phyloP scores from a whole-genome alignment of 2,888 invertebrate genomes.

The Antheraea assamensis region DNA sequence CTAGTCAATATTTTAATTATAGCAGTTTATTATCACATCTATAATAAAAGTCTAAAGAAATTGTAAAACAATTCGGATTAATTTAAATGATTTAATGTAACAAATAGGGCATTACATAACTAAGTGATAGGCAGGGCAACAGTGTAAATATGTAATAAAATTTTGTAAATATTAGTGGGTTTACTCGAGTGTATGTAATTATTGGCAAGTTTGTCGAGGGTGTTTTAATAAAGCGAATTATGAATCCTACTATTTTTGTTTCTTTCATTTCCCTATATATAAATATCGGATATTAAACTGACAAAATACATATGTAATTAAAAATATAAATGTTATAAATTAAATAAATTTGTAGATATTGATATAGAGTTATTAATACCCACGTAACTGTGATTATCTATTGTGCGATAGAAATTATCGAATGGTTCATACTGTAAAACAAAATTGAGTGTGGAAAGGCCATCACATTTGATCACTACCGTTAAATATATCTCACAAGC shows the following conservation, averaged over 20 bases:
- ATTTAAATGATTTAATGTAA: slow-evolving; percentile 9
- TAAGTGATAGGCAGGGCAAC: slow-evolving; percentile 33
- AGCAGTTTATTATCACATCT: slow-evolving; percentile 7
- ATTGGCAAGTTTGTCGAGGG: slow-evolving; percentile 70
- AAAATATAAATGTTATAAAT: too few relatives aligned
- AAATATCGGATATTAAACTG: too few relatives aligned
- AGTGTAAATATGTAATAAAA: slow-evolving; percentile 60
- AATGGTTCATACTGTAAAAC: not conserved
- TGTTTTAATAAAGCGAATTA: slow-evolving; percentile 79
- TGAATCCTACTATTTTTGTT: slow-evolving; percentile 39
- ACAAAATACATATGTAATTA: too few relatives aligned
- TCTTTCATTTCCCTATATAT: not conserved
- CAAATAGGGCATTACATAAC: slow-evolving; percentile 32
- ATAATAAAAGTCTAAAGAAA: slow-evolving; percentile 4
- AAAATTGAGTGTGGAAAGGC: not conserved
- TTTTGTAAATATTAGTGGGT: slow-evolving; percentile 65
- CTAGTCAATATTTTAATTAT: slow-evolving; percentile 34
- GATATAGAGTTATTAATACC: not conserved
- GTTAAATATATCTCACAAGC: not conserved
- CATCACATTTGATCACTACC: not conserved
- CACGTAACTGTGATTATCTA: not conserved
- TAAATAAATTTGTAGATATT: too few relatives aligned
- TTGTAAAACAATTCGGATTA: slow-evolving; percentile 17
- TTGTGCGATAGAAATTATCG: not conserved
- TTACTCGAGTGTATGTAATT: slow-evolving; percentile 72